Conservation (phyloP, 2,113 vertebrate species). For the Thunnus maccoyii region DNA sequence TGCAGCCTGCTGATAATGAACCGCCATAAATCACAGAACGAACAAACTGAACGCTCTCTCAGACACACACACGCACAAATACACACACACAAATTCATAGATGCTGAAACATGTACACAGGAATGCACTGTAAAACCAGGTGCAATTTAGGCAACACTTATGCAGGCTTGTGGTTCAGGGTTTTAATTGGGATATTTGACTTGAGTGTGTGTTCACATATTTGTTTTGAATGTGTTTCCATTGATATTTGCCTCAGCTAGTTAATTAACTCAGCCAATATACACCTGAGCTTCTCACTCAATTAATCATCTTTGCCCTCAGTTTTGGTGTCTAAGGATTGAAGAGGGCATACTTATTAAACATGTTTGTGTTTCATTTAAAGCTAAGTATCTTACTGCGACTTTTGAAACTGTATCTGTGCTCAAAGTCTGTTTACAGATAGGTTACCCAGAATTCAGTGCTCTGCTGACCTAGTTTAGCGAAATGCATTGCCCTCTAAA, state of each 20-base stretch:
- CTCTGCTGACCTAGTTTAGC: background rate
- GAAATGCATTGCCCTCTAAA: conserved; percentile 15
- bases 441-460: background rate
- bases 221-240: conserved; percentile 23
- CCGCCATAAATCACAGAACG: conserved; percentile 70
- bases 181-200: conserved; percentile 44
- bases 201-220: conserved; percentile 31
- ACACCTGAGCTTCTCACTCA: conserved; percentile 10
- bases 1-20: conserved; percentile 67
- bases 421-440: background rate
- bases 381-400: background rate
- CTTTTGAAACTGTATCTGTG: conserved; percentile 4
- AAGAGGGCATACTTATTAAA: background rate
- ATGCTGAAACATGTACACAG: conserved; percentile 61
- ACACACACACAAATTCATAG: conserved; percentile 33
- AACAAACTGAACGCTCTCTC: conserved; percentile 58
- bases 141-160: conserved; percentile 38
- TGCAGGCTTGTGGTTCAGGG: conserved; percentile 24
- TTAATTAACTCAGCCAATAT: conserved; percentile 31
- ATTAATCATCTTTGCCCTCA: background rate
- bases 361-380: background rate
- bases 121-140: conserved; percentile 64
- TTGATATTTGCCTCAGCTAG: conserved; percentile 39
- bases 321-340: background rate
- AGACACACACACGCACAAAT: conserved; percentile 16